These are phyloP conservation scores for Xiphophorus birchmanni DNA, from an alignment of 2,797 vertebrate genomes.

Conservation along the genomic window DNA sequence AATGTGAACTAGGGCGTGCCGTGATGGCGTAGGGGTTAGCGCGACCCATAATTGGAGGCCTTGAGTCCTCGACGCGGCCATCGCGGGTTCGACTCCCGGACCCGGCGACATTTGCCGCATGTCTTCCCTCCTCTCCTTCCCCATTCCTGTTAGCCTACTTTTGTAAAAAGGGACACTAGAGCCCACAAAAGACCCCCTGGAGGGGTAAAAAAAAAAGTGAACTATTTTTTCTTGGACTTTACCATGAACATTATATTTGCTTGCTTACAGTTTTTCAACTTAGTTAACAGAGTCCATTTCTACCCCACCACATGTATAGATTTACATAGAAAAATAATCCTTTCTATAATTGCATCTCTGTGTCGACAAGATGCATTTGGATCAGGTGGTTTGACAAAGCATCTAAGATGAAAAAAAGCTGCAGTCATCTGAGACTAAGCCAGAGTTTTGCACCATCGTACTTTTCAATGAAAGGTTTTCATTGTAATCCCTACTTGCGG, in stretches of 20 bases:
- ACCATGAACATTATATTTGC: not conserved
- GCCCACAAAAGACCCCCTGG: too few relatives aligned
- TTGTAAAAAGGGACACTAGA: too few relatives aligned
- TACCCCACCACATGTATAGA: not conserved
- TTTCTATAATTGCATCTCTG: not conserved
- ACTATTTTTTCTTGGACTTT: not conserved
- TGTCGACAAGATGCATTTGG: not conserved
- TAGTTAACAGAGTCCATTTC: not conserved
- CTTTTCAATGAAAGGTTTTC: not conserved
- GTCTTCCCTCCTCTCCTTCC: too few relatives aligned
- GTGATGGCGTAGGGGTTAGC: too few relatives aligned
- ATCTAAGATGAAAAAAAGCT: slow-evolving; percentile 17
- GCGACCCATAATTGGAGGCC: too few relatives aligned
- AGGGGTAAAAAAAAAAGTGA: not conserved
- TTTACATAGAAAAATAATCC: not conserved
- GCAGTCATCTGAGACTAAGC: not conserved
- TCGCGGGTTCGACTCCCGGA: too few relatives aligned
- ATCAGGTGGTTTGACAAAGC: slow-evolving; percentile 27
- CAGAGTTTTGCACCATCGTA: not conserved
- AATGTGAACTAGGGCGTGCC: not conserved
- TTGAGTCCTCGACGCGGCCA: too few relatives aligned
- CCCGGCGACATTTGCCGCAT: too few relatives aligned
- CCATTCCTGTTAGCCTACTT: too few relatives aligned
- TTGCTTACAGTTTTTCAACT: not conserved
- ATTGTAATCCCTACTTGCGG: slow-evolving; percentile 14